Conservation (phyloP, 2,888 invertebrate species). For the Hanleya hanleyi region DNA sequence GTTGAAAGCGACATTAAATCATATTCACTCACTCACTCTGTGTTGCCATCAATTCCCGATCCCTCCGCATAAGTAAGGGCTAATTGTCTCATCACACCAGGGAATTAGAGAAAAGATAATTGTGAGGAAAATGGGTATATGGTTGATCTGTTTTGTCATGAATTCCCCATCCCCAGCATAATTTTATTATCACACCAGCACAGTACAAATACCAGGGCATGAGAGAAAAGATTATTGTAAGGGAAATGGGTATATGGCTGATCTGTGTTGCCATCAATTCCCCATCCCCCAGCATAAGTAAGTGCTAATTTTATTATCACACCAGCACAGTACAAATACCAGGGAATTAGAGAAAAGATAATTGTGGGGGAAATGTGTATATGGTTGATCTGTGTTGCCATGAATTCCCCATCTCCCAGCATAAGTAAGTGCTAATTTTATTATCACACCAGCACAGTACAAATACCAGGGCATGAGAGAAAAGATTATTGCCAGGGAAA, state of each 20-base stretch:
- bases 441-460: not conserved
- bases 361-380: not conserved
- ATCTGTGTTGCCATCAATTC: not conserved
- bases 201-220: not conserved
- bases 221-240: not conserved
- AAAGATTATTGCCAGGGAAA: slow-evolving; percentile 6
- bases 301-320: slow-evolving; percentile 32
- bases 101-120: not conserved
- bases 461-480: slow-evolving; percentile 32
- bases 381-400: not conserved
- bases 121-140: not conserved
- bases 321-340: slow-evolving; percentile 29
- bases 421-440: slow-evolving; percentile 47
- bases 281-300: slow-evolving; percentile 33
- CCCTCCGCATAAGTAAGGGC: too few relatives aligned
- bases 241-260: not conserved
- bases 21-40: too few relatives aligned
- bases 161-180: slow-evolving; percentile 30
- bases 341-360: too few relatives aligned
- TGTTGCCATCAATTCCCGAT: too few relatives aligned
- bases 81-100: too few relatives aligned
- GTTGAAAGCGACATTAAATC: too few relatives aligned
- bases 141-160: not conserved
- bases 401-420: slow-evolving; percentile 35
- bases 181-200: slow-evolving; percentile 20